phyloP scores from a whole-genome alignment of 2,888 invertebrate genomes.

The Pyrrhia umbra region DNA sequence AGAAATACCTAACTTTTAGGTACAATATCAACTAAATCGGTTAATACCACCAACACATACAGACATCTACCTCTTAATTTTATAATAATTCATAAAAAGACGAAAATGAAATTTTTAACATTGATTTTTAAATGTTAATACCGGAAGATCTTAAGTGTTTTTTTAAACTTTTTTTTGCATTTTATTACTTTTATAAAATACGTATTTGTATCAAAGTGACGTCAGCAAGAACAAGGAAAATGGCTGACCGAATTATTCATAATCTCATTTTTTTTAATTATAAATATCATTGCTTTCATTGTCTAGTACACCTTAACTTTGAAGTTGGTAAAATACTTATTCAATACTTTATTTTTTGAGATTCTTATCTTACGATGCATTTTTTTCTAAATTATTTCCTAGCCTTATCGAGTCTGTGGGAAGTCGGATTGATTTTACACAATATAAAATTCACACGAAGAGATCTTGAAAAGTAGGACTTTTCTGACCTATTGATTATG shows the following conservation, averaged over 20 bases:
- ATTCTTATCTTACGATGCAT: constrained; percentile 88
- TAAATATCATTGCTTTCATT: constrained; percentile 89
- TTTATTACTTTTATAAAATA: constrained; percentile 87
- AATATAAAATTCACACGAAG: constrained; percentile 59
- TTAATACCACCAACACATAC: constrained; percentile 87
- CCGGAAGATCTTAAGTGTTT: constrained; percentile 88
- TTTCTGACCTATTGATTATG: constrained; percentile 56
- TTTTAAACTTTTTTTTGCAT: constrained; percentile 78
- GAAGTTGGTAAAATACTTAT: constrained; percentile 89
- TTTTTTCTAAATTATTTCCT: constrained; percentile 84
- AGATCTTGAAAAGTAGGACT: constrained; percentile 61
- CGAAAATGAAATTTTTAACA: constrained; percentile 85
- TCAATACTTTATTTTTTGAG: constrained; percentile 87
- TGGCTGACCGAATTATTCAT: constrained; percentile 83
- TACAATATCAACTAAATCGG: constrained; percentile 88
- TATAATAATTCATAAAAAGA: constrained; percentile 88
- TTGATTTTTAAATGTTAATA: constrained; percentile 76
- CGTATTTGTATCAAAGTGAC: constrained; percentile 88
- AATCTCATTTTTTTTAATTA: constrained; percentile 77
- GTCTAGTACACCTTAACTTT: constrained; percentile 84
- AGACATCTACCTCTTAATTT: constrained; percentile 87
- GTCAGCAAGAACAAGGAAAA: constrained; percentile 87
- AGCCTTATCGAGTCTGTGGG: constrained; percentile 83
- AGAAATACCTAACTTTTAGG: constrained; percentile 87
- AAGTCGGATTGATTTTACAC: constrained; percentile 77